phyloP scores from a whole-genome alignment of 2,888 invertebrate species.

The Lamproptera curius region DNA sequence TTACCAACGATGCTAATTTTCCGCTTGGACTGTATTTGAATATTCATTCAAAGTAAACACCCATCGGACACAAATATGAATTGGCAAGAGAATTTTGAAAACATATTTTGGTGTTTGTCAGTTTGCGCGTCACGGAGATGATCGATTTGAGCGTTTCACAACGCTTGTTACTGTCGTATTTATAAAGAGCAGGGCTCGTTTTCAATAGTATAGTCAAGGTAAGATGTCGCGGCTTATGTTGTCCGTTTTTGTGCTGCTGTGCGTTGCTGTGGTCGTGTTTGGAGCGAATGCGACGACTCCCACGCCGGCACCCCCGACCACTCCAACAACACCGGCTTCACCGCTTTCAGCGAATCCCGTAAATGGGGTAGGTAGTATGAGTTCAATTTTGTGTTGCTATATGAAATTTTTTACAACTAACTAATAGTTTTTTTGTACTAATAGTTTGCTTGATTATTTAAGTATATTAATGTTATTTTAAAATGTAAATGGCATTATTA shows the following conservation, averaged over 20 bases:
- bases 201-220: constrained; percentile 7
- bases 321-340: background rate
- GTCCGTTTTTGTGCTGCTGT: constrained; percentile 5
- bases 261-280: background rate
- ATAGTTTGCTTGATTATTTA: too few species aligned
- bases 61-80: constrained; percentile 24
- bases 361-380: constrained; percentile 1
- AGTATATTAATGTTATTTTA: too few species aligned
- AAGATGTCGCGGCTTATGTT: constrained; percentile 17
- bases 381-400: too few species aligned
- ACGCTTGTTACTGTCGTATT: constrained; percentile 15
- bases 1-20: constrained; percentile 22
- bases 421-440: too few species aligned
- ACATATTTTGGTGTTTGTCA: constrained; percentile 15
- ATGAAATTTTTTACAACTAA: too few species aligned
- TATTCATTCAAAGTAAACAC: constrained; percentile 26
- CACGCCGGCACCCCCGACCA: background rate
- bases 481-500: too few species aligned
- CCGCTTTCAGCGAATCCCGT: constrained; percentile 1
- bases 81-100: constrained; percentile 28
- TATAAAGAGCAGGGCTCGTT: constrained; percentile 18
- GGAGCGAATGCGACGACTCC: constrained; percentile 8
- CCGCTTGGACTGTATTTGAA: constrained; percentile 26
- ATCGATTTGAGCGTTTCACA: too few species aligned
- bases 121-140: constrained; percentile 15